Percentiles rank a stretch among this genome's conserved stretches.
Conservation (phyloP, 2,113 vertebrate genomes). For the Lasiurus borealis region DNA sequence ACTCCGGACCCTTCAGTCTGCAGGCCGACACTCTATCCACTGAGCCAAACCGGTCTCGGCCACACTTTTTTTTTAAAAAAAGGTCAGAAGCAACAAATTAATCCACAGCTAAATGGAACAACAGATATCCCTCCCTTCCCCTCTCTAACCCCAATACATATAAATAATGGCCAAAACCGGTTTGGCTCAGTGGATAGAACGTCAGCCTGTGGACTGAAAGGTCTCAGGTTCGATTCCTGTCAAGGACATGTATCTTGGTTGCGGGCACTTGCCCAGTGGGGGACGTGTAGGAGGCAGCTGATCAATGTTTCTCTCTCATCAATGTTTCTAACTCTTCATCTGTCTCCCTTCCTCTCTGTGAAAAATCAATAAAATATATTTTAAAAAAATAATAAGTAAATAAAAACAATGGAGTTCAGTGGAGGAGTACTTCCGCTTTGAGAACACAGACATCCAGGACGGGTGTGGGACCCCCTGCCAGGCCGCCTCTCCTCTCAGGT, state of each 20-base stretch:
- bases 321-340: too few species aligned
- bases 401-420: background rate
- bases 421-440: background rate
- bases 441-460: background rate
- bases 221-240: too few species aligned
- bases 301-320: too few species aligned
- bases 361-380: background rate
- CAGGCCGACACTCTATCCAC: too few species aligned
- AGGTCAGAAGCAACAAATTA: background rate
- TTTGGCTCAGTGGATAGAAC: too few species aligned
- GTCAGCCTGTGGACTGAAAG: too few species aligned
- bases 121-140: background rate
- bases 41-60: too few species aligned
- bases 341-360: background rate
- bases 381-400: background rate
- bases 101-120: background rate
- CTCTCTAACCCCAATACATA: background rate
- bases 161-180: background rate
- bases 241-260: too few species aligned
- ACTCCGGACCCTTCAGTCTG: too few species aligned
- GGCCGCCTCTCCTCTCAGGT: background rate
- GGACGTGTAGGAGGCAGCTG: too few species aligned
- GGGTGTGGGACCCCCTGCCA: background rate
- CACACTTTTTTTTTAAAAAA: background rate
- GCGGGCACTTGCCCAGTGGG: too few species aligned